Percentiles rank a stretch among this genome's conserved stretches.
phyloP scores from a whole-genome alignment of 2,113 vertebrate genomes.

The Pangasianodon gigas region DNA sequence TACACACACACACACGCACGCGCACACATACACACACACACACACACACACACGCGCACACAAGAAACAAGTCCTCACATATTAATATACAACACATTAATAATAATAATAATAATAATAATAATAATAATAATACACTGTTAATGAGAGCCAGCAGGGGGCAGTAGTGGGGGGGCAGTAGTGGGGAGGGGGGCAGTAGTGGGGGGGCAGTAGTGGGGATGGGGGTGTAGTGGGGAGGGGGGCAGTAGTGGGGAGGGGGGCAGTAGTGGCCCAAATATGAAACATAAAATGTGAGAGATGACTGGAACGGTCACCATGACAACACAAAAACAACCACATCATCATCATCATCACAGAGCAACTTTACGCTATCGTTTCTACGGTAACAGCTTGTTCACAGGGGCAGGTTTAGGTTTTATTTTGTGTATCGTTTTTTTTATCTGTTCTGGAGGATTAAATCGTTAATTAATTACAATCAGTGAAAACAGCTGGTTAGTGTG shows the following conservation, averaged over 20 bases:
- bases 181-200: too few relatives aligned
- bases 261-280: background rate
- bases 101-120: too few relatives aligned
- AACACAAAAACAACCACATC: background rate
- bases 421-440: background rate
- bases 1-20: too few relatives aligned
- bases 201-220: background rate
- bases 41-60: too few relatives aligned
- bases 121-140: background rate
- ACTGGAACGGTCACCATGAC: background rate
- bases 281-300: background rate
- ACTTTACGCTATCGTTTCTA: background rate
- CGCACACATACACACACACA: too few relatives aligned
- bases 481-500: background rate
- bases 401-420: background rate
- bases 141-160: slow-evolving; percentile 50
- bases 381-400: background rate
- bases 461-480: background rate
- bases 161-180: background rate
- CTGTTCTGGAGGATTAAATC: background rate
- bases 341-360: background rate
- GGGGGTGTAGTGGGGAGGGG: too few relatives aligned
- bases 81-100: too few relatives aligned
- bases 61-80: too few relatives aligned
- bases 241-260: background rate